phyloP scores from a whole-genome alignment of 1,140 invertebrate genomes.

The Drosophila grimshawi region DNA sequence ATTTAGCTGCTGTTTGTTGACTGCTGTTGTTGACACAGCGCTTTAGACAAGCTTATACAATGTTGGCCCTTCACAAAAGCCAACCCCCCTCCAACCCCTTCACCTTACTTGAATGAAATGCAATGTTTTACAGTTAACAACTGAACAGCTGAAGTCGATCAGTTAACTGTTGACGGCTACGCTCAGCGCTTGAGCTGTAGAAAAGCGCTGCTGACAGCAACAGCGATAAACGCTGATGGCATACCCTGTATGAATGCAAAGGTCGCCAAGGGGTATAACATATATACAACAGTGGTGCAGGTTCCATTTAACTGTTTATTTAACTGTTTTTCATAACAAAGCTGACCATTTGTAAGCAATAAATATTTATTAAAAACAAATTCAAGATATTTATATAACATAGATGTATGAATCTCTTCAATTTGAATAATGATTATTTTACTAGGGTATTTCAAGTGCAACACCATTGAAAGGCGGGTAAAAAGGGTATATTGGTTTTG shows the following conservation, averaged over 20 bases:
- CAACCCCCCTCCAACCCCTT: not conserved
- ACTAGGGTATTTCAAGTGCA: no score
- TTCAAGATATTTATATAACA: no score
- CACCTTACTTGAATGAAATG: not conserved
- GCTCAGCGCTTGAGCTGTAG: not conserved
- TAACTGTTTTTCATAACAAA: no score
- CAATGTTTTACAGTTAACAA: not conserved
- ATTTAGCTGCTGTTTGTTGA: not conserved
- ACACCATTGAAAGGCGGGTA: no score
- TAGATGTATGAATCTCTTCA: no score
- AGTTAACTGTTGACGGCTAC: not conserved
- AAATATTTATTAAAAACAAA: no score
- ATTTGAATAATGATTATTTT: no score
- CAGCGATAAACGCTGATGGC: not conserved
- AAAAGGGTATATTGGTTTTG: no score
- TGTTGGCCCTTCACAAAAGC: not conserved
- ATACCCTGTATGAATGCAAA: not conserved
- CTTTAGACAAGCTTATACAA: constrained; percentile 6
- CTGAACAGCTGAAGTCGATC: not conserved
- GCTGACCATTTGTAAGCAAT: no score
- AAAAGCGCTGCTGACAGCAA: not conserved
- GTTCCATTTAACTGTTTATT: no score
- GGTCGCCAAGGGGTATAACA: not conserved
- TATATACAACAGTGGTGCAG: no score
- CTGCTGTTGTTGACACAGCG: constrained; percentile 17